These are phyloP conservation scores for Cryptoleucopteryx plumbea DNA, from an alignment of 2,113 vertebrate species.

Conservation along the genomic window DNA sequence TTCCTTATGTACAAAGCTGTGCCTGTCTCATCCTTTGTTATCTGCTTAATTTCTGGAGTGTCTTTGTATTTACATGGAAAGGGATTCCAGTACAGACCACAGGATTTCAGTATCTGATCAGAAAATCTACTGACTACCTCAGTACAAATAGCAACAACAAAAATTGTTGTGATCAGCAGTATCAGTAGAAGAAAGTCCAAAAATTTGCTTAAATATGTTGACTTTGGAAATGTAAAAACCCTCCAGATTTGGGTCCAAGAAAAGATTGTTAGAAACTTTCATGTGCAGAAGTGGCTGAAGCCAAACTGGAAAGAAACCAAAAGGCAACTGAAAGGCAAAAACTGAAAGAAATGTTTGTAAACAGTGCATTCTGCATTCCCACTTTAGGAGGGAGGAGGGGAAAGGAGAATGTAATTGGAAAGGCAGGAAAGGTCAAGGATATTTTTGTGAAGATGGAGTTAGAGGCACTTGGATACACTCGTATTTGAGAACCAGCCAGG, in stretches of 20 bases:
- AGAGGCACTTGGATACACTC: slow-evolving; percentile 13
- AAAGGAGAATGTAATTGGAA: slow-evolving; percentile 11
- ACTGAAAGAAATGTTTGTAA: slow-evolving; percentile 50
- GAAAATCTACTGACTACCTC: neutral
- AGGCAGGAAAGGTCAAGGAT: slow-evolving; percentile 51
- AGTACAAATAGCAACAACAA: neutral
- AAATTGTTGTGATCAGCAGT: neutral
- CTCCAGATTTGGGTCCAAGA: neutral
- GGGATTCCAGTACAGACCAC: neutral
- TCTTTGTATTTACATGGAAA: neutral
- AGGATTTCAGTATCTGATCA: neutral
- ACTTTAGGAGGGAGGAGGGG: neutral
- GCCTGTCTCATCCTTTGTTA: neutral
- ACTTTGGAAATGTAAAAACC: slow-evolving; percentile 6
- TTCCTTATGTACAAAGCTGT: neutral
- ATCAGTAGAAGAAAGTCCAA: slow-evolving; percentile 3
- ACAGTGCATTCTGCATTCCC: slow-evolving; percentile 29
- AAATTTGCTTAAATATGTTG: slow-evolving; percentile 25
- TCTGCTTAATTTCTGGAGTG: neutral
- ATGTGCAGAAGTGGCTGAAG: neutral
- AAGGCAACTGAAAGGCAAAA: slow-evolving; percentile 45
- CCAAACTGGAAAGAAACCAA: slow-evolving; percentile 41
- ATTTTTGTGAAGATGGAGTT: slow-evolving; percentile 51
- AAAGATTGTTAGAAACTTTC: slow-evolving; percentile 28
- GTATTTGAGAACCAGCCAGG: slow-evolving; percentile 51